Base-by-base conservation (phyloP, 64 coral and sea anemone species). In the Astreopora myriophthalma region DNA sequence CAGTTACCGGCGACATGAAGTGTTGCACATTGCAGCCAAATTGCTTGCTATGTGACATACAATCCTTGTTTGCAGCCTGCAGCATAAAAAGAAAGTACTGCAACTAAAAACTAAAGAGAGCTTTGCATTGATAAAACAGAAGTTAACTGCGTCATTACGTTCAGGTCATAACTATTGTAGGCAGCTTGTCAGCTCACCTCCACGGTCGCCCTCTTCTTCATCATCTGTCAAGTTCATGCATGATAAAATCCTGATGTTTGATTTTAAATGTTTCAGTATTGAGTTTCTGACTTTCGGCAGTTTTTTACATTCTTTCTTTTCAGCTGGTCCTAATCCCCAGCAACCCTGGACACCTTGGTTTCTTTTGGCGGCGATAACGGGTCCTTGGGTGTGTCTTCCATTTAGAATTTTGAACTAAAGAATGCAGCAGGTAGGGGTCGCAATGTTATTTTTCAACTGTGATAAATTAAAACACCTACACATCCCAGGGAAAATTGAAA, bases 231-330 rank as follows among this genome's bases (percentile, higher is more conserved):
- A 3, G 12, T 3, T 55, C 51, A 55, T 12, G 25, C 57, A 48
- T 3, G 66, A 29, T 27, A 81, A 65, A 25, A 90, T 66, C 67
- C 34, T 30, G 23, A 73, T 75, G 69, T 74, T 85, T 27, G 67
- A 75, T 34, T 92, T 92, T 1, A 86, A 52, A 84, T 49, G 51
- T 27, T 84, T n/a, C n/a, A n/a, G n/a, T n/a, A n/a, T 85, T 65
- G 52, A 74, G 34, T 92, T 80, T 8, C 79, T 75, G 5, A 36
- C 51, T 33, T 92, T 86, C 2, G 80, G 80, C 14, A 85, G 55
- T 12, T 48, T 70, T 62, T 67, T 74, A 48, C 75, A 69, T 26
- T 75, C n/a, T 92, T 65, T 68, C 3, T 55, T 55, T 55, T 64
- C 52, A 64, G 11, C 76, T 5, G 63, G 49, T 19, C 70, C 32